These are phyloP conservation scores for Peromyscus nudipes DNA, from an alignment of 2,797 vertebrate species.

Conservation along the genomic window DNA sequence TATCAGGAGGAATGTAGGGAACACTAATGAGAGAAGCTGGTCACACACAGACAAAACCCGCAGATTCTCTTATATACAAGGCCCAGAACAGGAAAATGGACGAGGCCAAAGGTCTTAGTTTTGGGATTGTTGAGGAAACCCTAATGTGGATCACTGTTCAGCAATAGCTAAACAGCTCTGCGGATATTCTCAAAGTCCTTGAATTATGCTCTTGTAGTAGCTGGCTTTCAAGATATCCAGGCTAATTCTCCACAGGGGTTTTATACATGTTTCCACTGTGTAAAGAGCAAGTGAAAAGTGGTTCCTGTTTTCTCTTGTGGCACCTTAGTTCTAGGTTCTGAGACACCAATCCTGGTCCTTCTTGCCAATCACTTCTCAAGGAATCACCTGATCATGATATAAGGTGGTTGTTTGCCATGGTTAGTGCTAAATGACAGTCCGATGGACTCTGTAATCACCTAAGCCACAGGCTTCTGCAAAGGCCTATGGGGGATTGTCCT, in stretches of 20 bases:
- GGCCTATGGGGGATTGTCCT: too few relatives aligned
- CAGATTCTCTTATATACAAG: neutral
- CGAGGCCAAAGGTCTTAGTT: neutral
- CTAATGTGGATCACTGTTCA: neutral
- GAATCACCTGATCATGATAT: fast-evolving
- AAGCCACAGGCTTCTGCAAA: neutral
- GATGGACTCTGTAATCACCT: neutral
- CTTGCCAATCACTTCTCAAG: neutral
- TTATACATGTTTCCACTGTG: neutral
- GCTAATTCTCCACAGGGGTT: neutral
- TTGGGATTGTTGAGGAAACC: too few relatives aligned
- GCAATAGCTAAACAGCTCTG: neutral
- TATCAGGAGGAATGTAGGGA: neutral
- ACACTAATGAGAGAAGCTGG: neutral
- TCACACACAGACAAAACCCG: neutral
- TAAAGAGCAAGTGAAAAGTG: neutral
- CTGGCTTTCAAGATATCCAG: neutral
- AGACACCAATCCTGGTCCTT: fast-evolving
- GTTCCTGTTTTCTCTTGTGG: neutral
- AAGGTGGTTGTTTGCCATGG: neutral
- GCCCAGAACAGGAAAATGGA: neutral
- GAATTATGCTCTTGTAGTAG: neutral
- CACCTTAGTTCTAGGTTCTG: neutral
- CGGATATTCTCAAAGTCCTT: neutral
- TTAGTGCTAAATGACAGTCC: neutral